phyloP scores from a whole-genome alignment of 2,113 vertebrate genomes.

The Varanus komodoensis region DNA sequence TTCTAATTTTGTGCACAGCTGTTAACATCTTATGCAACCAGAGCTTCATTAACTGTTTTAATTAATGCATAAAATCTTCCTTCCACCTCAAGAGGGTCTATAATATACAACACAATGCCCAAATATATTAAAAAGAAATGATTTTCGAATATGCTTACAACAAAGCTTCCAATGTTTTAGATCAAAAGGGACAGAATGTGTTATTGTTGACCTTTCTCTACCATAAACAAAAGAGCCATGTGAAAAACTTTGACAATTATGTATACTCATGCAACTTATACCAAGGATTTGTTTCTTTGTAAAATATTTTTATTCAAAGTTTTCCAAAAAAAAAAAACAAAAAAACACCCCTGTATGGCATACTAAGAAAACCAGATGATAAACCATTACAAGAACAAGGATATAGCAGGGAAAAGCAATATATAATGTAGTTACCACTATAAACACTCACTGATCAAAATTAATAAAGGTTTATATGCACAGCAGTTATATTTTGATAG shows the following conservation, averaged over 20 bases:
- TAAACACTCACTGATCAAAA: not conserved
- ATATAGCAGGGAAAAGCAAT: too few species aligned
- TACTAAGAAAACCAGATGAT: not conserved
- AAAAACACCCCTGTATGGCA: too few species aligned
- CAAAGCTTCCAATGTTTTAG: conserved; percentile 57
- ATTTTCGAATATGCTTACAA: conserved; percentile 66
- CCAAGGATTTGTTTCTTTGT: conserved; percentile 30
- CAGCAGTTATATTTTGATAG: not conserved
- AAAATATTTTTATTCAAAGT: not conserved
- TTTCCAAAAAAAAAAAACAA: not conserved
- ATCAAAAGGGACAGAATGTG: conserved; percentile 57
- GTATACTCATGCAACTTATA: conserved; percentile 32
- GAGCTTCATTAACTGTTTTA: conserved; percentile 40
- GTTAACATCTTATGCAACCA: rapidly evolving
- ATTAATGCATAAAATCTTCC: conserved; percentile 49
- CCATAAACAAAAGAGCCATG: conserved; percentile 49
- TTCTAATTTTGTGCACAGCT: not conserved
- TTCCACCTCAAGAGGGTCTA: conserved; percentile 53
- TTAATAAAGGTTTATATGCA: not conserved
- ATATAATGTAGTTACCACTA: not conserved
- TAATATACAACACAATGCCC: conserved; percentile 54
- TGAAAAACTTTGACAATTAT: conserved; percentile 20
- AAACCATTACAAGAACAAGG: not conserved
- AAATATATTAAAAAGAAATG: conserved; percentile 59
- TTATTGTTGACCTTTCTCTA: conserved; percentile 63